A percentile compares a stretch with the other conserved stretches of the same genome.
Conservation (phyloP, 2,888 invertebrate genomes). For the Machimus atricapillus region DNA sequence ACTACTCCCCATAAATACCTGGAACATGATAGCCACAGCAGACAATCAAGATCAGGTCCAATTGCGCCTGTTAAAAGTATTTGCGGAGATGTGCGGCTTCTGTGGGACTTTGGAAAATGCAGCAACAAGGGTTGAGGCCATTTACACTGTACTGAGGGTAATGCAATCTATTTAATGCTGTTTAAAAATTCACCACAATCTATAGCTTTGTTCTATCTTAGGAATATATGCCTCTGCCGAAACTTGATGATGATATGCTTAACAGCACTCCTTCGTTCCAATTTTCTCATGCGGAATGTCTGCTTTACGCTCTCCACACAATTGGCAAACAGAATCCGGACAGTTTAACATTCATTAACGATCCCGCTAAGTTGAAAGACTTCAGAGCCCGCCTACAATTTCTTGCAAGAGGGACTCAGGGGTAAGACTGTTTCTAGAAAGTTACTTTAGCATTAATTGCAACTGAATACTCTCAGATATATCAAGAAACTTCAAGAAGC, state of each 20-base stretch:
- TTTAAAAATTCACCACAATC: not conserved
- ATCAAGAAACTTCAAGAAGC: conserved; percentile 62
- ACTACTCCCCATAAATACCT: conserved; percentile 76
- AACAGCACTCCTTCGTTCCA: conserved; percentile 81
- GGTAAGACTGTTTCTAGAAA: conserved; percentile 62
- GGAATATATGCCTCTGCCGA: conserved; percentile 90
- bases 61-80: conserved; percentile 81
- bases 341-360: conserved; percentile 74
- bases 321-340: conserved; percentile 81
- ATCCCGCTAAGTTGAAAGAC: conserved; percentile 79
- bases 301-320: conserved; percentile 78
- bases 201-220: conserved; percentile 56
- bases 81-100: conserved; percentile 83
- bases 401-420: conserved; percentile 90
- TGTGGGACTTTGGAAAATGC: conserved; percentile 80
- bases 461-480: conserved; percentile 52
- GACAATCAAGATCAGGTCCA: conserved; percentile 71
- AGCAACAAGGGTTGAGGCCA: conserved; percentile 74
- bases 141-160: conserved; percentile 82
- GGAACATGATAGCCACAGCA: conserved; percentile 70
- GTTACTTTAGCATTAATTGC: not conserved
- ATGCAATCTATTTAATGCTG: conserved; percentile 50
- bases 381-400: conserved; percentile 88
- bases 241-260: conserved; percentile 69
- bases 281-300: conserved; percentile 92